phyloP scores from a whole-genome alignment of 1,140 invertebrate genomes.

The Agrilus planipennis region DNA sequence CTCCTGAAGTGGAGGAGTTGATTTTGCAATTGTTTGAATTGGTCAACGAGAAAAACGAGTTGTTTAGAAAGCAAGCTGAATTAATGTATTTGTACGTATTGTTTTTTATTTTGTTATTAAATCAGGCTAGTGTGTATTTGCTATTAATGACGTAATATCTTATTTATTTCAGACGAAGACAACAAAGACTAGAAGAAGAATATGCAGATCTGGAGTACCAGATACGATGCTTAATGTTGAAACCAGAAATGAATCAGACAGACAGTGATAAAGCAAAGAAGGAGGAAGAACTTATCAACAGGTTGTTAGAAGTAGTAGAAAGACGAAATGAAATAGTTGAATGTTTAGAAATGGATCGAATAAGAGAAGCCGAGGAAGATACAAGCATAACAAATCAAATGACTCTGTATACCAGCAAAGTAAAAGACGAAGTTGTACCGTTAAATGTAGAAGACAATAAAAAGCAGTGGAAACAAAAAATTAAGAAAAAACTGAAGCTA shows the following conservation, averaged over 20 bases:
- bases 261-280: conserved; percentile 61
- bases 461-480: conserved; percentile 32
- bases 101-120: neutral
- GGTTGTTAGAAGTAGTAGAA: conserved; percentile 72
- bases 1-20: conserved; percentile 69
- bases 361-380: conserved; percentile 72
- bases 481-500: conserved; percentile 28
- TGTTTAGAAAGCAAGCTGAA: conserved; percentile 84
- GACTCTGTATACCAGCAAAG: conserved; percentile 31
- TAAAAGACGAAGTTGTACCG: conserved; percentile 24
- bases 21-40: conserved; percentile 83
- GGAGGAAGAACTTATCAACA: conserved; percentile 49
- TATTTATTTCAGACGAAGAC: conserved; percentile 52
- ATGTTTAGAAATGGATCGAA: conserved; percentile 77
- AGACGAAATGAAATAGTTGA: conserved; percentile 82
- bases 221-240: conserved; percentile 70
- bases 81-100: conserved; percentile 74
- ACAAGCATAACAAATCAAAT: conserved; percentile 35
- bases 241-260: conserved; percentile 66
- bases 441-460: conserved; percentile 11
- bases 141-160: conserved; percentile 6
- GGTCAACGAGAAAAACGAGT: conserved; percentile 89
- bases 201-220: conserved; percentile 86
- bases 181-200: conserved; percentile 82
- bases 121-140: too few relatives aligned